Percentiles rank a stretch among this genome's conserved stretches.
Evolutionary conservation across 2,888 invertebrate genomes (phyloP).

Genomic region (Eueremaeus valkanovi): DNA sequence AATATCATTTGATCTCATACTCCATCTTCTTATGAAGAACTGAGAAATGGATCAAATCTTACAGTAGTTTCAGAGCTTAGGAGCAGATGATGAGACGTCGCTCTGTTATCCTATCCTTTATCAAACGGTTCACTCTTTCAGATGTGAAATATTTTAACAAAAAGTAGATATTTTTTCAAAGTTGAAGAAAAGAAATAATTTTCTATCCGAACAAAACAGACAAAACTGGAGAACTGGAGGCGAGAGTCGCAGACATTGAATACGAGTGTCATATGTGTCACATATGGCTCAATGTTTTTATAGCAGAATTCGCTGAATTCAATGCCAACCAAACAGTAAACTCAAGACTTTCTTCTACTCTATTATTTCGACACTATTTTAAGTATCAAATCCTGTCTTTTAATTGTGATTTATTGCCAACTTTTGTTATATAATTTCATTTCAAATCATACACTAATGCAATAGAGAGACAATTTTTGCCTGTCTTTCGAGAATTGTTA

Average conservation of each 20-base stretch:
- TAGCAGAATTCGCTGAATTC: neutral
- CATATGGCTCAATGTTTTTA: slow-evolving; percentile 2
- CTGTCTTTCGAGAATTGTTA: neutral
- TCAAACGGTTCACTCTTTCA: neutral
- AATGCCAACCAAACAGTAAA: neutral
- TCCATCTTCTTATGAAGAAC: neutral
- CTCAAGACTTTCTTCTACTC: neutral
- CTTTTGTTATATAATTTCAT: neutral
- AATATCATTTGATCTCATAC: neutral
- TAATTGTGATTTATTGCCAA: neutral
- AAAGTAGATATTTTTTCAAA: too few species aligned
- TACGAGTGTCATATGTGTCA: slow-evolving; percentile 15
- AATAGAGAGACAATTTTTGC: neutral
- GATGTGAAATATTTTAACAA: neutral
- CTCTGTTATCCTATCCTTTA: too few species aligned
- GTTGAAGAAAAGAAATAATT: neutral
- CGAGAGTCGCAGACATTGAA: neutral
- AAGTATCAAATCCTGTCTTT: neutral
- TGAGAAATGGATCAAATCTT: neutral
- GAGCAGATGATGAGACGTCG: too few species aligned
- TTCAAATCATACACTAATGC: neutral
- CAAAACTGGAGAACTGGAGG: neutral
- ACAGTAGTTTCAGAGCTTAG: too few species aligned
- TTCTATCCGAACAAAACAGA: neutral
- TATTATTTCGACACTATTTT: neutral